These are phyloP conservation scores for Neoniphon sammara DNA, from an alignment of 2,797 vertebrate genomes.

Conservation along the genomic window DNA sequence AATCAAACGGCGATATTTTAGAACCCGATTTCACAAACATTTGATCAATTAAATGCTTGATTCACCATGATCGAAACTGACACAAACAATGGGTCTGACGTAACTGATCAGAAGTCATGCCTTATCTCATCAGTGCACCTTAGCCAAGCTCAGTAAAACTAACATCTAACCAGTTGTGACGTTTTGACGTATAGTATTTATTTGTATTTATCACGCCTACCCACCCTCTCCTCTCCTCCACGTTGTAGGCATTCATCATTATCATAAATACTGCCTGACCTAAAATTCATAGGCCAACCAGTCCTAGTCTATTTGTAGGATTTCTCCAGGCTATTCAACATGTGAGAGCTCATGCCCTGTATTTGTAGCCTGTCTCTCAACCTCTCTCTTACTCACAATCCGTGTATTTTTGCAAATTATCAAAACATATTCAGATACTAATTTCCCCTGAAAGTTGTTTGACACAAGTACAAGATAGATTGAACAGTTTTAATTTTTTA, in stretches of 20 bases:
- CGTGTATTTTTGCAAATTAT: background rate
- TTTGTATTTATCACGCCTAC: too few relatives aligned
- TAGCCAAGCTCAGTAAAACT: background rate
- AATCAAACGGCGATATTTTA: too few relatives aligned
- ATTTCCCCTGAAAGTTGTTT: background rate
- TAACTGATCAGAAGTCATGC: background rate
- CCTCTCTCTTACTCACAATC: background rate
- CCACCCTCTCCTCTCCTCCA: too few relatives aligned
- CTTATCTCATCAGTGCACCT: background rate
- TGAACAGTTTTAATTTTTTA: slow-evolving; percentile 64
- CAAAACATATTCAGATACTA: background rate
- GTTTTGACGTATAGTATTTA: too few relatives aligned
- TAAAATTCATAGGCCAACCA: background rate
- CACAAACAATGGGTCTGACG: background rate
- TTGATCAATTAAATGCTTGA: too few relatives aligned
- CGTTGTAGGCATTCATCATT: too few relatives aligned
- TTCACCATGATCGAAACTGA: background rate
- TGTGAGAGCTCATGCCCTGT: too few relatives aligned
- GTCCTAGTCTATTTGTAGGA: background rate
- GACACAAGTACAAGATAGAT: slow-evolving; percentile 34
- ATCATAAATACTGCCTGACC: background rate
- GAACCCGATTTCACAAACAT: too few relatives aligned
- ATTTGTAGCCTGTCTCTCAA: background rate
- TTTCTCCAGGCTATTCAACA: too few relatives aligned
- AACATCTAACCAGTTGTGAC: too few relatives aligned